Conservation (phyloP, 53 echinoderm and acorn worm genomes). For the Apostichopus leukothele region DNA sequence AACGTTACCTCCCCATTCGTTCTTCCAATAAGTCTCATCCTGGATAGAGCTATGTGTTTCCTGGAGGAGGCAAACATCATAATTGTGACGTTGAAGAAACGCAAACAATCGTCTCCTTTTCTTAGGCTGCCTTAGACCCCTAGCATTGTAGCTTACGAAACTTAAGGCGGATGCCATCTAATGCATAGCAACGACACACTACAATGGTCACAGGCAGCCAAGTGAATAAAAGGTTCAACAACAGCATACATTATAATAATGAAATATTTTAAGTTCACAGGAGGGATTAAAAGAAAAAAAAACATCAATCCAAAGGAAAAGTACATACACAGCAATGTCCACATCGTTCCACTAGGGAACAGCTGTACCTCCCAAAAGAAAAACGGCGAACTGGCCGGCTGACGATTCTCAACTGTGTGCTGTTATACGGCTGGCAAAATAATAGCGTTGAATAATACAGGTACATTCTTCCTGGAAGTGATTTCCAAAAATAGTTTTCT, state of each 20-base stretch:
- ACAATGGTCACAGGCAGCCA: slow-evolving; percentile 11
- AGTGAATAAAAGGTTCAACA: background rate
- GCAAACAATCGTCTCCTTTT: slow-evolving; percentile 18
- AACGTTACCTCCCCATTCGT: background rate
- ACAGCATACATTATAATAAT: background rate
- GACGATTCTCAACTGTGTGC: background rate
- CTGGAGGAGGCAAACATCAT: background rate
- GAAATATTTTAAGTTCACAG: background rate
- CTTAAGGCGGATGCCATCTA: background rate
- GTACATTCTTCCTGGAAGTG: background rate
- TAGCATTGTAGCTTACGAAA: background rate
- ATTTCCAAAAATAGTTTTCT: background rate
- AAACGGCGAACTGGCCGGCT: background rate
- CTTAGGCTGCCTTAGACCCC: slow-evolving; percentile 3
- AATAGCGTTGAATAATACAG: too few species aligned
- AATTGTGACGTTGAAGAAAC: background rate
- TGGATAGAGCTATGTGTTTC: slow-evolving; percentile 5
- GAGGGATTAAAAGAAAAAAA: background rate
- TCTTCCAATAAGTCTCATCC: background rate
- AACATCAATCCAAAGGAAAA: background rate
- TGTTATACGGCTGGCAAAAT: too few species aligned
- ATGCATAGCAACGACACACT: background rate
- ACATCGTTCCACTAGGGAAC: background rate
- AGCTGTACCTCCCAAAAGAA: background rate
- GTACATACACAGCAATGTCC: background rate